A percentile compares a stretch with the other conserved stretches of the same genome.
phyloP scores from a whole-genome alignment of 2,888 invertebrate species.

The Lamellibrachia columna region DNA sequence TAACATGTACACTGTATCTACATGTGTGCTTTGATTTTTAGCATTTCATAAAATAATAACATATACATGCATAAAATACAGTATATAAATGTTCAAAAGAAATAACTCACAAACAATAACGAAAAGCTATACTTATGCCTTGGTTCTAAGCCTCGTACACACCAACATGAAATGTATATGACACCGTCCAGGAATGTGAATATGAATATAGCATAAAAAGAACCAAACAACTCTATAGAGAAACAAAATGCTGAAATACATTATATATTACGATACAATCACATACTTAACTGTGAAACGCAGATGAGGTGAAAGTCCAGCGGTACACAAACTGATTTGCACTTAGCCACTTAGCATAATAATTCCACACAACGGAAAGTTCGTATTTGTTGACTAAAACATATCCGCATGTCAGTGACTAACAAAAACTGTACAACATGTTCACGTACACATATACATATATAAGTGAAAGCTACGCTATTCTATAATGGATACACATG shows the following conservation, averaged over 20 bases:
- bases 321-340: background rate
- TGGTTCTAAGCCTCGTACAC: background rate
- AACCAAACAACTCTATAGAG: background rate
- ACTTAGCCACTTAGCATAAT: background rate
- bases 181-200: background rate
- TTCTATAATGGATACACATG: background rate
- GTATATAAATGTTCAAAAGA: background rate
- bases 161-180: background rate
- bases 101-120: background rate
- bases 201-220: background rate
- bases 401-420: background rate
- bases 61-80: background rate
- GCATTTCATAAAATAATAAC: background rate
- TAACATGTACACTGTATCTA: background rate
- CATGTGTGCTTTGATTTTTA: background rate
- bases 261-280: background rate
- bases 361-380: background rate
- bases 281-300: background rate
- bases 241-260: constrained; percentile 9
- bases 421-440: background rate
- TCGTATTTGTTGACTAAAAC: background rate
- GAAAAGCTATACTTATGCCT: background rate
- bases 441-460: background rate
- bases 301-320: background rate
- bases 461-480: background rate